Evolutionary conservation across 2,797 vertebrate genomes (phyloP).

Genomic region (Hydrolagus colliei): DNA sequence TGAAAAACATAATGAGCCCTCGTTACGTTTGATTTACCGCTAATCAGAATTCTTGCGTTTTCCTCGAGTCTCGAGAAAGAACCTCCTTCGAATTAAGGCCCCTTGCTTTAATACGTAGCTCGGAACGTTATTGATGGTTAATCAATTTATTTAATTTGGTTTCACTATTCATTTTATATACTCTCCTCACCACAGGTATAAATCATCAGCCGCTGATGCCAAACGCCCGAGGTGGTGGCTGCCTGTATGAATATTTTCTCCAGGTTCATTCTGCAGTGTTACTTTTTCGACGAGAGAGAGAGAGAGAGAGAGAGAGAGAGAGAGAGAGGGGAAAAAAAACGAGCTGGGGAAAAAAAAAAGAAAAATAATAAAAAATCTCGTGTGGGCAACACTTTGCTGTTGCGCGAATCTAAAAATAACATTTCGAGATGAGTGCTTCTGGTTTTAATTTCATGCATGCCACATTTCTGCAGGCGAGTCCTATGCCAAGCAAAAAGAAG

Average conservation of each 20-base stretch:
- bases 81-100: constrained; percentile 45
- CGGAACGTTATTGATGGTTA: constrained; percentile 48
- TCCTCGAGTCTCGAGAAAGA: constrained; percentile 46
- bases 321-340: no score
- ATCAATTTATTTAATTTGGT: constrained; percentile 51
- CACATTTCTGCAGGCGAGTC: background rate
- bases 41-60: constrained; percentile 44
- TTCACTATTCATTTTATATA: constrained; percentile 51
- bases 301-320: no score
- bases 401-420: background rate
- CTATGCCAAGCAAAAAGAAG: background rate
- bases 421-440: background rate
- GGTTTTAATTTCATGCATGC: background rate
- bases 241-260: background rate
- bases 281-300: no score
- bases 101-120: constrained; percentile 46
- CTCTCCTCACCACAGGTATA: constrained; percentile 40
- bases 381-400: background rate
- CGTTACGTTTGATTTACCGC: constrained; percentile 38
- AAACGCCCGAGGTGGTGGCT: background rate
- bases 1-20: constrained; percentile 46
- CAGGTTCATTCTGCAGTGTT: background rate
- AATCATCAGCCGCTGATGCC: constrained; percentile 37
- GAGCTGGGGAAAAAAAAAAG: background rate
- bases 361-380: background rate